Conservation (phyloP, 2,797 vertebrate species). For the Meda fulgida region DNA sequence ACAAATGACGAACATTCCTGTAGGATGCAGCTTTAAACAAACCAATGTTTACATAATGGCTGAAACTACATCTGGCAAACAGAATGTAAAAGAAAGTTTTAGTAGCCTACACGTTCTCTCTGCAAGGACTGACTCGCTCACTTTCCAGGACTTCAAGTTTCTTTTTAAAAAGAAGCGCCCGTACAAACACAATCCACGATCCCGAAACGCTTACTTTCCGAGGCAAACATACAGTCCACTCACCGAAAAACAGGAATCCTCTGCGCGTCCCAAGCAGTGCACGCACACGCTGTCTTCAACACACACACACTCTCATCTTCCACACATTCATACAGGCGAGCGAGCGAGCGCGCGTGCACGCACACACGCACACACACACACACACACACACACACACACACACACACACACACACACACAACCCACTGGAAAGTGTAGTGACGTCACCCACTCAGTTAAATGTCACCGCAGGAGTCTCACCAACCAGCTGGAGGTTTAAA, state of each 20-base stretch:
- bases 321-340: not conserved
- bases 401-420: not conserved
- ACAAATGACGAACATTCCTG: not conserved
- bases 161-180: not conserved
- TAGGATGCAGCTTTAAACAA: not conserved
- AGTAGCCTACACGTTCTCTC: not conserved
- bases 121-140: not conserved
- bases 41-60: constrained; percentile 15
- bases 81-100: constrained; percentile 12
- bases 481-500: constrained; percentile 59
- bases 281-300: constrained; percentile 30
- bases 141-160: constrained; percentile 38
- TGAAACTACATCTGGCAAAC: constrained; percentile 1
- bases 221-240: constrained; percentile 22
- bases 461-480: constrained; percentile 49
- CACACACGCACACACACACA: constrained; percentile 1
- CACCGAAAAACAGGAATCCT: constrained; percentile 32
- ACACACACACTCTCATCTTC: constrained; percentile 40
- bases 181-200: not conserved
- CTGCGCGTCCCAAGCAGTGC: constrained; percentile 23
- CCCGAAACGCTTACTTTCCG: not conserved
- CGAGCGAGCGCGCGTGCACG: not conserved
- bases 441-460: constrained; percentile 61
- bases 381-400: not conserved
- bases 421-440: constrained; percentile 66